Percentiles rank a stretch among this genome's conserved stretches.
phyloP scores from a whole-genome alignment of 2,797 vertebrate species.

The Hozukius guyotensis region DNA sequence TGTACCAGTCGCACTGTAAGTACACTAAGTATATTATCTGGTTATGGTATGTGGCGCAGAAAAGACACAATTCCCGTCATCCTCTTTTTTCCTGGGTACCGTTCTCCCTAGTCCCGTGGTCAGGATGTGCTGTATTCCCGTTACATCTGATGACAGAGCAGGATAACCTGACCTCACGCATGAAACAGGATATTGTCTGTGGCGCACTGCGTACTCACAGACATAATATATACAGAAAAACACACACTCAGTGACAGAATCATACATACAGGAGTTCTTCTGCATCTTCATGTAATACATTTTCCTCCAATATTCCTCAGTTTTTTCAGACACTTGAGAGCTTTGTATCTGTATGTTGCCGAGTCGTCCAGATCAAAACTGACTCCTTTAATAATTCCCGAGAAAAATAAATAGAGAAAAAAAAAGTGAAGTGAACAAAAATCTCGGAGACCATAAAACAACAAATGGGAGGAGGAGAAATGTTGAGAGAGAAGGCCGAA shows the following conservation, averaged over 20 bases:
- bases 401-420: slow-evolving; percentile 21
- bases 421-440: slow-evolving; percentile 9
- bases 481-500: slow-evolving; percentile 22
- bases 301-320: background rate
- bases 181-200: slow-evolving; percentile 48
- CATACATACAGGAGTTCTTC: background rate
- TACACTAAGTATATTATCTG: slow-evolving; percentile 16
- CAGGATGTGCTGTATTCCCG: slow-evolving; percentile 23
- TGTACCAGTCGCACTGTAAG: background rate
- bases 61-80: slow-evolving; percentile 37
- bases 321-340: background rate
- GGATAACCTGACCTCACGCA: slow-evolving; percentile 29
- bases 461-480: slow-evolving; percentile 49
- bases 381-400: slow-evolving; percentile 4
- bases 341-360: background rate
- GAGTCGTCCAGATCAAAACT: slow-evolving; percentile 10
- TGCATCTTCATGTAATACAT: background rate
- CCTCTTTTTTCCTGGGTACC: background rate
- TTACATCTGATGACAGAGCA: slow-evolving; percentile 41
- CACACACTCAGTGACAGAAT: background rate
- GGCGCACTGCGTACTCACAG: background rate
- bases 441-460: slow-evolving; percentile 47
- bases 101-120: slow-evolving; percentile 8
- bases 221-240: slow-evolving; percentile 8
- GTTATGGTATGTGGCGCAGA: slow-evolving; percentile 15